Evolutionary conservation across 1,140 invertebrate species (phyloP), one percentile per base, ranked within the genome.

Genomic region (Euwallacea fornicatus): DNA sequence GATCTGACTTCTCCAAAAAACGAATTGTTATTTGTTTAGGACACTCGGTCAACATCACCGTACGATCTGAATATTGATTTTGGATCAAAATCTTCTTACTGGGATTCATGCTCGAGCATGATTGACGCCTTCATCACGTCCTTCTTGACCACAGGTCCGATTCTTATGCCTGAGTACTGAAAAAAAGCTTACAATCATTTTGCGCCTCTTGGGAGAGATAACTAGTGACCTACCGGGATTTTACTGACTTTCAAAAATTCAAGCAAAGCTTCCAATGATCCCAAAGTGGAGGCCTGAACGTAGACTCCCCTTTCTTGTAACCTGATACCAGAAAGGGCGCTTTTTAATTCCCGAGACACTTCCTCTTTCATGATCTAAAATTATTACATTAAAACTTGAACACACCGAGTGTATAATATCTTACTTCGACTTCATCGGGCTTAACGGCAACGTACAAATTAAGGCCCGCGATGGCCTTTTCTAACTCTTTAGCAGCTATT

Each of bases 111-210:
- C 83, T 99, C 97, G 84, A 99, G 82, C 98, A 99, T 99, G 65
- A 95, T 95, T 7, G 97, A 98, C 0, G 97, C 97, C 83, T 97
- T 98, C 94, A 99, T 99, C 0, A 99, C 96, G 83, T 99, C 98
- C 79, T 95, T 96, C 82, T 98, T 99, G 58, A 99, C 98, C 42
- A 99, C 98, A 16, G 98, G 98, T 9, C 98, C 98, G 84, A 99
- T 99, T 75, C 97, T 94, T 77, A 99, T 98, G 60, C 96, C 96
- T 54, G 95, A 92, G 84, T 98, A 99, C 94, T 98, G 86, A 59
- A 89, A 61, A 8, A 33, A 61, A 2, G 2, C 16, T 56, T 15
- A 56, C 8, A 2, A 56, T 56, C 8, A 16, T 13, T 61, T 61
- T 9, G 41, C 43, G 42, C 15, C 10, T 58, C 10, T 58, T 58